Evolutionary conservation across 2,888 invertebrate species (phyloP).

Genomic region (Norana najaformis): DNA sequence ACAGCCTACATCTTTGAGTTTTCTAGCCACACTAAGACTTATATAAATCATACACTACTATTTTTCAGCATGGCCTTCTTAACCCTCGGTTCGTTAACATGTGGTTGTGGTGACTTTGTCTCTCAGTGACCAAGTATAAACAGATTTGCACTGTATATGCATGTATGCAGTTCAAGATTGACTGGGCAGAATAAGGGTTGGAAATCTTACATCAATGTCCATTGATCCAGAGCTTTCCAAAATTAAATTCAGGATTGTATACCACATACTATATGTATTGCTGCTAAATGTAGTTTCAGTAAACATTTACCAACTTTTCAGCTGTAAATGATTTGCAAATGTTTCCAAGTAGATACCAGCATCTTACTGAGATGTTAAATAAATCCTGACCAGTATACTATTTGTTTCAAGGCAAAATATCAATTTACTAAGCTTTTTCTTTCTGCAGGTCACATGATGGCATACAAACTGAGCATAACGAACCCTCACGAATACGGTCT

Average conservation of each 20-base stretch:
- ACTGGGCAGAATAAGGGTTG: not conserved
- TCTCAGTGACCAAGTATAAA: too few relatives aligned
- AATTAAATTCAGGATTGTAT: not conserved
- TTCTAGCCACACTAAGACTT: too few relatives aligned
- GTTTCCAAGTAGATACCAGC: too few relatives aligned
- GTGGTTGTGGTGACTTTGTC: too few relatives aligned
- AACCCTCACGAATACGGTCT: constrained; percentile 95
- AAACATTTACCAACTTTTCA: constrained; percentile 2
- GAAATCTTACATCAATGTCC: not conserved
- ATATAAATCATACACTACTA: too few relatives aligned
- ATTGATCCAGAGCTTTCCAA: not conserved
- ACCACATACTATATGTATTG: not conserved
- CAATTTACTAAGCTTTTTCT: not conserved
- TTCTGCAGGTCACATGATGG: constrained; percentile 72
- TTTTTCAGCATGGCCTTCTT: too few relatives aligned
- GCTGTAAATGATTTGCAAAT: not conserved
- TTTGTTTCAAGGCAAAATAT: not conserved
- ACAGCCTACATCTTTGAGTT: too few relatives aligned
- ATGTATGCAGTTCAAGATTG: not conserved
- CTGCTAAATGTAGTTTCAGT: not conserved
- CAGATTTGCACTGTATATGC: too few relatives aligned
- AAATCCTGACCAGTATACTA: not conserved
- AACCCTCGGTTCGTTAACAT: too few relatives aligned
- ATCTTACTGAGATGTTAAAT: not conserved
- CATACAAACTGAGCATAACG: constrained; percentile 90